phyloP scores from a whole-genome alignment of 2,888 invertebrate genomes.

The Drosophila pegasa region DNA sequence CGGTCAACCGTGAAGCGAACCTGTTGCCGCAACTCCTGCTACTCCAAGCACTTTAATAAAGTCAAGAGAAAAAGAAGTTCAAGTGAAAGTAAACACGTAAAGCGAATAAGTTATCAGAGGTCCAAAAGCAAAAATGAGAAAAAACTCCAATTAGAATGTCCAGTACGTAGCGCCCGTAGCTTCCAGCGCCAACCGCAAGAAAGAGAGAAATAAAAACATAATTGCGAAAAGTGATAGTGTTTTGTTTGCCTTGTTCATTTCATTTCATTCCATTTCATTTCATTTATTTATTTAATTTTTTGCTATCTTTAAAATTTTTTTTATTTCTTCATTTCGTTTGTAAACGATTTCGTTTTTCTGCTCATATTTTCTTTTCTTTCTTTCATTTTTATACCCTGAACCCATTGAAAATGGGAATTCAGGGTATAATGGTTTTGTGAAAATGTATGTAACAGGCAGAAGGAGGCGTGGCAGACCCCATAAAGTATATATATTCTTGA shows the following conservation, averaged over 20 bases:
- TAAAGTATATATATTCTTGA: too few relatives aligned
- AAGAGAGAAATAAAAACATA: constrained; percentile 51
- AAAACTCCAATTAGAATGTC: constrained; percentile 72
- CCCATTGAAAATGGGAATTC: too few relatives aligned
- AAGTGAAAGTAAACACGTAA: constrained; percentile 60
- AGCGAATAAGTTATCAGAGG: constrained; percentile 59
- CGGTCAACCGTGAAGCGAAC: not conserved
- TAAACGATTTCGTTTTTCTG: constrained; percentile 67
- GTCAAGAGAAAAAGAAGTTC: not conserved
- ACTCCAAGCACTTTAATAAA: constrained; percentile 1
- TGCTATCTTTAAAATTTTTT: constrained; percentile 9
- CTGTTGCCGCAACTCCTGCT: constrained; percentile 23
- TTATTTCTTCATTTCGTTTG: constrained; percentile 32
- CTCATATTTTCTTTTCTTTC: constrained; percentile 25
- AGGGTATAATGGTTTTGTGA: too few relatives aligned
- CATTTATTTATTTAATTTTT: constrained; percentile 44
- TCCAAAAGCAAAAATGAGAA: constrained; percentile 10
- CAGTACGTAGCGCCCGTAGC: constrained; percentile 32
- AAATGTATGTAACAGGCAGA: too few relatives aligned
- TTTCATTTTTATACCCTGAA: too few relatives aligned
- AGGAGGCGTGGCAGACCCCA: too few relatives aligned
- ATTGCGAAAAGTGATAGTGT: constrained; percentile 79
- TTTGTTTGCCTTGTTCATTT: constrained; percentile 45
- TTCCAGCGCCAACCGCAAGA: constrained; percentile 11
- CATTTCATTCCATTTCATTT: constrained; percentile 47